These are phyloP conservation scores for Taphrorychus bicolor DNA, from an alignment of 2,888 invertebrate species.

Conservation along the genomic window DNA sequence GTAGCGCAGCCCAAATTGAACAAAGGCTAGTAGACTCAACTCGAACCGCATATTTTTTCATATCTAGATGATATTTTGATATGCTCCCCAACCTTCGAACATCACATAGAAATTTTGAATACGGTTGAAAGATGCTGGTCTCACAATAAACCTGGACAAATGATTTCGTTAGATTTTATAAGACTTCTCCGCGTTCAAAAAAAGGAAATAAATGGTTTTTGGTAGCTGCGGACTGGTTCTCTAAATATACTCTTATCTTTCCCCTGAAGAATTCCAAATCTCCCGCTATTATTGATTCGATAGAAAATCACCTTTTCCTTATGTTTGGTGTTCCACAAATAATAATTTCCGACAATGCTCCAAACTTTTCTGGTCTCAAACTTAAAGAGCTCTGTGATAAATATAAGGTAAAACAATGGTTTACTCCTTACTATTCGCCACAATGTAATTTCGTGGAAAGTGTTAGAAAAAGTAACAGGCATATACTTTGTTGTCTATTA, in stretches of 20 bases:
- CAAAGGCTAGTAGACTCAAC: no score
- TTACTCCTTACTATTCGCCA: not conserved
- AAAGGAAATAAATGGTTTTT: constrained; percentile 32
- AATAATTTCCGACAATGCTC: not conserved
- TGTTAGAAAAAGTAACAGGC: no score
- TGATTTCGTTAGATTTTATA: no score
- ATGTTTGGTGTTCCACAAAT: not conserved
- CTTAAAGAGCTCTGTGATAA: not conserved
- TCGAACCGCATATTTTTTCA: no score
- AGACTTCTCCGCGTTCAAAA: constrained; percentile 38
- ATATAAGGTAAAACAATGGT: not conserved
- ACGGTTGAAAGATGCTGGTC: no score
- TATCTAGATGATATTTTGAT: no score
- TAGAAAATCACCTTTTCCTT: not conserved
- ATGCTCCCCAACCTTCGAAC: no score
- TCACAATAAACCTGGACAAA: no score
- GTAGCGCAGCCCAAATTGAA: no score
- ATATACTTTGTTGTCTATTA: no score
- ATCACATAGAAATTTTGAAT: no score
- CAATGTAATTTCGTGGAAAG: not conserved
- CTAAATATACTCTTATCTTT: constrained; percentile 20
- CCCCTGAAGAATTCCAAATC: constrained; percentile 21
- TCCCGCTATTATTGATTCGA: not conserved
- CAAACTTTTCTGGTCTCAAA: not conserved
- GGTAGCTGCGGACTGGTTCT: constrained; percentile 30